Evolutionary conservation across 2,797 vertebrate genomes (phyloP).

Genomic region (Diglossa cyanea): DNA sequence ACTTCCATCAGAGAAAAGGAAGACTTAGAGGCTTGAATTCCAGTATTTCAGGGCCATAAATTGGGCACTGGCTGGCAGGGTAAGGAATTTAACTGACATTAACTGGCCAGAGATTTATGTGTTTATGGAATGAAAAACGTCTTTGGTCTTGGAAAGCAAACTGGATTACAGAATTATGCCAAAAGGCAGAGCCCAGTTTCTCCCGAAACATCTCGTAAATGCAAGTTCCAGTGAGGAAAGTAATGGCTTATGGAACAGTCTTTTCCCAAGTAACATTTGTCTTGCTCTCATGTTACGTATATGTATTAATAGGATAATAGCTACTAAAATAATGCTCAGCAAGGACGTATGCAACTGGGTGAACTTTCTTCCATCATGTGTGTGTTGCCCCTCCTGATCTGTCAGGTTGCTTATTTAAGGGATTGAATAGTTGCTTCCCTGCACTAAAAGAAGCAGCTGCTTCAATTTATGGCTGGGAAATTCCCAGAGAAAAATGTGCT

Average conservation of each 20-base stretch:
- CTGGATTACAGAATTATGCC: neutral
- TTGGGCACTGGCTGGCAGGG: neutral
- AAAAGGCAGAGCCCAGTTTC: neutral
- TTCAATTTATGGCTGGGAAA: conserved; percentile 51
- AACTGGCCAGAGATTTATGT: conserved; percentile 12
- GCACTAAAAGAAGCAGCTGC: neutral
- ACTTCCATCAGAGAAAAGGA: neutral
- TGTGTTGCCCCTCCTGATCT: neutral
- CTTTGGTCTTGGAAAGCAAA: conserved; percentile 3
- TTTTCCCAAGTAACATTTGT: neutral
- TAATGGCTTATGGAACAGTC: neutral
- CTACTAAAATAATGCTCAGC: neutral
- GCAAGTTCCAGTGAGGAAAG: neutral
- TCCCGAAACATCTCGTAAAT: neutral
- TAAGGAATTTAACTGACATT: neutral
- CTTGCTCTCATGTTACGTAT: neutral
- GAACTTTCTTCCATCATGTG: neutral
- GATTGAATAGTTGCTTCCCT: neutral
- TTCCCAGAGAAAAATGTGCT: neutral
- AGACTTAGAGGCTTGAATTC: neutral
- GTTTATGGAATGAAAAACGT: neutral
- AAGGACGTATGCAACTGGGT: neutral
- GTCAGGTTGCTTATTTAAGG: neutral
- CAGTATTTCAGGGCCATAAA: neutral
- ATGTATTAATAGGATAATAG: neutral